A percentile compares a stretch with the other conserved stretches of the same genome.
phyloP scores from a whole-genome alignment of 30 jellyfish, hydroid and myxozoan species.

The Turritopsis dohrnii region DNA sequence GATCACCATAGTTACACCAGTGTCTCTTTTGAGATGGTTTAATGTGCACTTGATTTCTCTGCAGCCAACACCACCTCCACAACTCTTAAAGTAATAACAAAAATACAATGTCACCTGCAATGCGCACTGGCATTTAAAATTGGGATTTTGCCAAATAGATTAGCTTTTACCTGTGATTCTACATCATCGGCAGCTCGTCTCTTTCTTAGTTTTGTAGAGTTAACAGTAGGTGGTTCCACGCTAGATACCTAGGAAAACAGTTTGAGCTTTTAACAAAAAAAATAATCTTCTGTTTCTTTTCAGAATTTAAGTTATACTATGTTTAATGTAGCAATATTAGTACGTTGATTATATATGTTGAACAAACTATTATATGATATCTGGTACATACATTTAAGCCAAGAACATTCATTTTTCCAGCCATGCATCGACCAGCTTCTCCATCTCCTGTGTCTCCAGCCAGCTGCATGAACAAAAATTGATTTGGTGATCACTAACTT shows the following conservation, averaged over 20 bases:
- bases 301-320: no score
- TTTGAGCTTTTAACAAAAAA: no score
- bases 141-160: no score
- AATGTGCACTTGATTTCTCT: constrained; percentile 13
- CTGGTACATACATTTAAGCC: constrained; percentile 6
- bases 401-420: background rate
- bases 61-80: constrained; percentile 29
- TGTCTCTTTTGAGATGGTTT: background rate
- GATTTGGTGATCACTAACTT: no score
- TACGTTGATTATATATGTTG: no score
- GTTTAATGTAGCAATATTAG: no score
- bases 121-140: no score
- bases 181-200: background rate
- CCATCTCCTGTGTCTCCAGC: background rate
- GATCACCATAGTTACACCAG: constrained; percentile 43
- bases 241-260: background rate
- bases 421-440: background rate
- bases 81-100: background rate
- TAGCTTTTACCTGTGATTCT: background rate
- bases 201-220: background rate
- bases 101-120: no score
- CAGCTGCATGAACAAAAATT: constrained; percentile 2
- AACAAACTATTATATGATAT: no score
- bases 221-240: background rate
- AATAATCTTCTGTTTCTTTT: no score